Conservation (phyloP, 1,140 invertebrate genomes). For the Heliconius congener region DNA sequence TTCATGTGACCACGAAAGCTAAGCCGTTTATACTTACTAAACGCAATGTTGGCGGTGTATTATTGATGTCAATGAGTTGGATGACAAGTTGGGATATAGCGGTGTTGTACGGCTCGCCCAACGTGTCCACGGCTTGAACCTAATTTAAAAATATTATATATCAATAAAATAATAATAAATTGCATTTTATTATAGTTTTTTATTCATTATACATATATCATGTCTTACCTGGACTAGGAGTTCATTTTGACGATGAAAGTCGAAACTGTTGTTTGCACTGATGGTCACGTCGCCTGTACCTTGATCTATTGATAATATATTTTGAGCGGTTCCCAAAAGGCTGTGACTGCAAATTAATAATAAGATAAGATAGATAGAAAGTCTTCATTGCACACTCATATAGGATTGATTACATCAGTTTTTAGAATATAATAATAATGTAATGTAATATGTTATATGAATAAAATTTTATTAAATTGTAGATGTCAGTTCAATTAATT, state of each 20-base stretch:
- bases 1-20: too few relatives aligned
- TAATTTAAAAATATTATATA: conserved; percentile 40
- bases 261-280: conserved; percentile 75
- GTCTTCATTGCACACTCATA: too few relatives aligned
- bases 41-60: conserved; percentile 80
- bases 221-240: conserved; percentile 79
- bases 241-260: conserved; percentile 82
- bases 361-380: too few relatives aligned
- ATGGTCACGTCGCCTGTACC: conserved; percentile 77
- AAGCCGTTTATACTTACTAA: conserved; percentile 48
- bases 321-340: conserved; percentile 68
- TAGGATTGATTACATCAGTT: too few relatives aligned
- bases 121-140: conserved; percentile 73
- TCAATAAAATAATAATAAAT: not conserved
- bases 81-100: conserved; percentile 80
- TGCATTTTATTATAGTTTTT: too few relatives aligned
- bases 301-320: conserved; percentile 71
- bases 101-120: conserved; percentile 68
- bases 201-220: too few relatives aligned
- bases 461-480: too few relatives aligned
- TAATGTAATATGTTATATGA: too few relatives aligned
- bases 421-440: too few relatives aligned
- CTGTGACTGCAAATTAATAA: conserved; percentile 64
- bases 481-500: too few relatives aligned
- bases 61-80: conserved; percentile 82